Evolutionary conservation across 2,797 vertebrate species (phyloP).

Genomic region (Sebastes oblongus): DNA sequence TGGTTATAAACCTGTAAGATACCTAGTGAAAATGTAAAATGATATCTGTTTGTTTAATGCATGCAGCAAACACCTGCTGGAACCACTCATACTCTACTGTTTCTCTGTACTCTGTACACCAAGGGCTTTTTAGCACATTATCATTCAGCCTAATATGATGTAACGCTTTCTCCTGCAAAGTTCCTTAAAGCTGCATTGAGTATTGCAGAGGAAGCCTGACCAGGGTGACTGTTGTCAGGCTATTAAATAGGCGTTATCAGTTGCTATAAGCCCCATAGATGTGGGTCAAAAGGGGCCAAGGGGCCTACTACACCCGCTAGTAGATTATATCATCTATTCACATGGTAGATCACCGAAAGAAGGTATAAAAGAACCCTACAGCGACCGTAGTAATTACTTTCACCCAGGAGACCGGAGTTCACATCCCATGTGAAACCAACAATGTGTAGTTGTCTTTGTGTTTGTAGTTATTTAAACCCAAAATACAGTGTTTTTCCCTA

Average conservation of each 20-base stretch:
- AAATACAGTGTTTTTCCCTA: fast-evolving
- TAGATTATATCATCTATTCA: too few relatives aligned
- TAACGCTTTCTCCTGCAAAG: neutral
- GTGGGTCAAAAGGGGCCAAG: too few relatives aligned
- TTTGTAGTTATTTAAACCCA: too few relatives aligned
- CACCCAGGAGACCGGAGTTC: too few relatives aligned
- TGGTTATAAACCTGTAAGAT: neutral
- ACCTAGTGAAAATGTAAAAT: neutral
- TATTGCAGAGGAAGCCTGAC: too few relatives aligned
- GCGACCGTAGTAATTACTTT: too few relatives aligned
- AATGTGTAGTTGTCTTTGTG: too few relatives aligned
- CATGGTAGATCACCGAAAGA: fast-evolving
- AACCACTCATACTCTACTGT: neutral
- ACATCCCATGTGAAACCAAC: too few relatives aligned
- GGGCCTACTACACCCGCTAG: too few relatives aligned
- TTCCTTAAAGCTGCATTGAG: neutral
- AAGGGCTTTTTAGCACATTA: neutral
- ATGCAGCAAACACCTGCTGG: neutral
- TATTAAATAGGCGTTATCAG: too few relatives aligned
- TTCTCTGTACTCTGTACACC: neutral
- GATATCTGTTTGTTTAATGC: neutral
- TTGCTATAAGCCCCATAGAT: too few relatives aligned
- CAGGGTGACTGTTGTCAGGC: too few relatives aligned
- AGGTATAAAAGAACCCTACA: fast-evolving
- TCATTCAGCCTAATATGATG: neutral